These are phyloP conservation scores for Coptodon bakossiorum DNA, from an alignment of 2,113 vertebrate genomes.

Conservation along the genomic window DNA sequence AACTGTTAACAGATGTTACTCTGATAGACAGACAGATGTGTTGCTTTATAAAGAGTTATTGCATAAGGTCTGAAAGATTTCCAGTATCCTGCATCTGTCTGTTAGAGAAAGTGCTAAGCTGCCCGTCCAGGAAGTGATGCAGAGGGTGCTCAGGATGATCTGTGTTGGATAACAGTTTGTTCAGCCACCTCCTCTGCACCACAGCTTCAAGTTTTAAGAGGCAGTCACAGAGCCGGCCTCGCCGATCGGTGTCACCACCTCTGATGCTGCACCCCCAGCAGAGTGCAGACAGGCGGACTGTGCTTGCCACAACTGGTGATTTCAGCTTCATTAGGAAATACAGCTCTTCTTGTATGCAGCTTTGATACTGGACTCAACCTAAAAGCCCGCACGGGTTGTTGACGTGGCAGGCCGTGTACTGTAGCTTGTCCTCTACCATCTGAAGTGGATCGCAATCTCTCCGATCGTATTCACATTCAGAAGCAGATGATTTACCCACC, in stretches of 20 bases:
- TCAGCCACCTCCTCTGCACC: neutral
- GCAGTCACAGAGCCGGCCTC: neutral
- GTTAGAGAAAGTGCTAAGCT: neutral
- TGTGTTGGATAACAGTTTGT: neutral
- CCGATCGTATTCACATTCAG: neutral
- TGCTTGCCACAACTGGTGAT: neutral
- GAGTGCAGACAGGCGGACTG: rapidly evolving
- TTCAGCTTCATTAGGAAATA: neutral
- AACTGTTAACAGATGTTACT: neutral
- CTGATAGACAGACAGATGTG: neutral
- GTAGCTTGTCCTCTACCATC: neutral
- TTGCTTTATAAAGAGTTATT: neutral
- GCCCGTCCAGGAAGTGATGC: neutral
- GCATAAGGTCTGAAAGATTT: neutral
- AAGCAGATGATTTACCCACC: neutral
- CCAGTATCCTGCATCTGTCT: neutral
- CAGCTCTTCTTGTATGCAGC: neutral
- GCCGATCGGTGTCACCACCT: neutral
- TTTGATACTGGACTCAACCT: neutral
- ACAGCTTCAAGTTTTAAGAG: neutral
- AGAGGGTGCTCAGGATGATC: neutral
- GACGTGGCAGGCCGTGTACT: rapidly evolving
- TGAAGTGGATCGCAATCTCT: neutral
- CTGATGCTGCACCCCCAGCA: neutral
- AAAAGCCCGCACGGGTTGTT: rapidly evolving